Conservation (phyloP, 2,113 vertebrate species). For the Leucoraja erinaceus region DNA sequence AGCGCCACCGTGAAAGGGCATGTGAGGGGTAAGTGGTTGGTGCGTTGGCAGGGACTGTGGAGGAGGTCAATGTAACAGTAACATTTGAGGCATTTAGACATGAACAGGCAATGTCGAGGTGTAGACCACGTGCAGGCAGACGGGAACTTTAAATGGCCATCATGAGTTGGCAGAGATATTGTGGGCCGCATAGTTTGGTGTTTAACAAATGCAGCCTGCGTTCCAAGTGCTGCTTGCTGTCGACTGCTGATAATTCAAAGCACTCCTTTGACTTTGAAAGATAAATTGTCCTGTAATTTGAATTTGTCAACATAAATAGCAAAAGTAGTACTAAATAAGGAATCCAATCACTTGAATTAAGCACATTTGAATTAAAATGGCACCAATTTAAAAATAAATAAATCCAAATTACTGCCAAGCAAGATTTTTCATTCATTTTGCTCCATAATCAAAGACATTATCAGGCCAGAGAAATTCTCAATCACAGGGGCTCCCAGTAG, state of each 20-base stretch:
- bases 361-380: not conserved
- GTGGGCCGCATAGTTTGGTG: too few species aligned
- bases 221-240: not conserved
- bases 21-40: too few species aligned
- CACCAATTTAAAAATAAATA: constrained; percentile 2
- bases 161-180: too few species aligned
- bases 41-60: too few species aligned
- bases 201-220: not conserved
- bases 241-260: not conserved
- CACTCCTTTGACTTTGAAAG: not conserved
- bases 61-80: too few species aligned
- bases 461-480: not conserved
- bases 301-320: not conserved
- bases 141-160: too few species aligned
- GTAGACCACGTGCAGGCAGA: too few species aligned
- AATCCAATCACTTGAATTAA: not conserved
- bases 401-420: not conserved
- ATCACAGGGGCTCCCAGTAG: not conserved
- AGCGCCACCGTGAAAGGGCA: too few species aligned
- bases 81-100: too few species aligned
- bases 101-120: too few species aligned
- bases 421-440: not conserved
- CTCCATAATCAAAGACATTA: not conserved
- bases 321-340: not conserved
- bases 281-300: not conserved